These are phyloP conservation scores for human (Homo sapiens) DNA, from an alignment of 2,113 vertebrate genomes.

Conservation along the genomic window DNA sequence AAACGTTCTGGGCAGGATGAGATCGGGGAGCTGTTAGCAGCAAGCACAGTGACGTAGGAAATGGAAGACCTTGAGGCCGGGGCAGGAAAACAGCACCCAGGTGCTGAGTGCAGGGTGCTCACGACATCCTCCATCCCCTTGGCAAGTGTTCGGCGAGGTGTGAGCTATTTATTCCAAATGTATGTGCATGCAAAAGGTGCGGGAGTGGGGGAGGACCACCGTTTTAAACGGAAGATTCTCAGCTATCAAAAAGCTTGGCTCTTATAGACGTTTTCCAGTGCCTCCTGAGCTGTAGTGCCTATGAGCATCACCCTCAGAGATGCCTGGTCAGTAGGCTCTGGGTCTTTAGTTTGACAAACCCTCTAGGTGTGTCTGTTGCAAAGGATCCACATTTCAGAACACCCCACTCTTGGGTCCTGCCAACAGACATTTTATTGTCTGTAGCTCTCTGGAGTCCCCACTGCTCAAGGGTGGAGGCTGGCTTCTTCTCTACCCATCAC, in stretches of 20 bases:
- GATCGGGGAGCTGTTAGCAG: background rate
- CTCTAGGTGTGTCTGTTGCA: no score
- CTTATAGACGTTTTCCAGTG: fast-evolving
- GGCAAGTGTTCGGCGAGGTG: fast-evolving
- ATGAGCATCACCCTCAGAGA: background rate
- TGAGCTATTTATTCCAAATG: background rate
- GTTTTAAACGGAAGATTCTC: fast-evolving
- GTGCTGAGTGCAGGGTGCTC: background rate
- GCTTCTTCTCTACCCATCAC: no score
- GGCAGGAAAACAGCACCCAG: background rate
- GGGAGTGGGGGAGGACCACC: background rate
- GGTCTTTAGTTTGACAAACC: background rate
- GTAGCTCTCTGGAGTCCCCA: fast-evolving
- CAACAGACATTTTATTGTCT: fast-evolving
- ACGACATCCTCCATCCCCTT: no score
- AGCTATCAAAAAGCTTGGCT: background rate
- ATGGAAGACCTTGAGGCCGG: fast-evolving
- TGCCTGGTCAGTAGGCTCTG: background rate
- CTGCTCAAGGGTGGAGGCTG: fast-evolving
- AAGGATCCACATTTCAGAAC: background rate
- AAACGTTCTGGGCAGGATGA: no score
- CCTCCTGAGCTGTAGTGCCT: background rate
- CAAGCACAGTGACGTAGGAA: fast-evolving
- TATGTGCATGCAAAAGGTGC: background rate
- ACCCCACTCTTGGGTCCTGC: fast-evolving